Conservation (phyloP, 1,140 invertebrate species). For the Drosophila tani region DNA sequence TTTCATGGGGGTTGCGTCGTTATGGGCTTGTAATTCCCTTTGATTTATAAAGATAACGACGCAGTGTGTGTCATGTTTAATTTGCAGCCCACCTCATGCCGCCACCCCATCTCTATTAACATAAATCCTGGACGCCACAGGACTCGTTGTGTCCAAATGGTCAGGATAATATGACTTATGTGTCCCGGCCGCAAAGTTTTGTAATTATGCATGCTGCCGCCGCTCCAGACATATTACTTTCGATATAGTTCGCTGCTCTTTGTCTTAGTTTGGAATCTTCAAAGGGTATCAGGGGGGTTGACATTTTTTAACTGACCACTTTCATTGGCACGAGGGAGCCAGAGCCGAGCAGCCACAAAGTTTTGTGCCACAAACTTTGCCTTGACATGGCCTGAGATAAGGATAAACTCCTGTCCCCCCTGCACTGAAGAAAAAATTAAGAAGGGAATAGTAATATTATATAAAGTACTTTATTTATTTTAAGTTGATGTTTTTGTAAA, state of each 20-base stretch:
- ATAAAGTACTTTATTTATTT: background rate
- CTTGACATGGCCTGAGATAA: conserved; percentile 57
- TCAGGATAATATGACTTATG: conserved; percentile 74
- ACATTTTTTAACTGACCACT: conserved; percentile 77
- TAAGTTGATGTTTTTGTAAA: too few species aligned
- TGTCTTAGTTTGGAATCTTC: conserved; percentile 34
- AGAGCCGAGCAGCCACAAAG: conserved; percentile 35
- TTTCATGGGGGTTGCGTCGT: conserved; percentile 9
- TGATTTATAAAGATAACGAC: conserved; percentile 82
- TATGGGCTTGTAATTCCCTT: conserved; percentile 73
- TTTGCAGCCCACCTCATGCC: conserved; percentile 52
- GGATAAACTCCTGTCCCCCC: conserved; percentile 53
- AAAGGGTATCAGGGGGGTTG: conserved; percentile 24
- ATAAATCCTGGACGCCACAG: conserved; percentile 57
- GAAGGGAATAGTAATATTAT: background rate
- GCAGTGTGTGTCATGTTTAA: conserved; percentile 80
- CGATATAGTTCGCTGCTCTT: conserved; percentile 35
- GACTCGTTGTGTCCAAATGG: conserved; percentile 38
- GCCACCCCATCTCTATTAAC: conserved; percentile 24
- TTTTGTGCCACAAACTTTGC: conserved; percentile 61
- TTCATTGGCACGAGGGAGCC: conserved; percentile 52
- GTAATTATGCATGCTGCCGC: conserved; percentile 41
- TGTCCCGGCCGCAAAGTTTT: conserved; percentile 45
- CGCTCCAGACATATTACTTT: conserved; percentile 42
- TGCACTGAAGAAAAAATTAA: conserved; percentile 6